Evolutionary conservation across 2,797 vertebrate species (phyloP), one percentile per base, ranked within the genome.

Genomic region (Mionectes olivaceus): DNA sequence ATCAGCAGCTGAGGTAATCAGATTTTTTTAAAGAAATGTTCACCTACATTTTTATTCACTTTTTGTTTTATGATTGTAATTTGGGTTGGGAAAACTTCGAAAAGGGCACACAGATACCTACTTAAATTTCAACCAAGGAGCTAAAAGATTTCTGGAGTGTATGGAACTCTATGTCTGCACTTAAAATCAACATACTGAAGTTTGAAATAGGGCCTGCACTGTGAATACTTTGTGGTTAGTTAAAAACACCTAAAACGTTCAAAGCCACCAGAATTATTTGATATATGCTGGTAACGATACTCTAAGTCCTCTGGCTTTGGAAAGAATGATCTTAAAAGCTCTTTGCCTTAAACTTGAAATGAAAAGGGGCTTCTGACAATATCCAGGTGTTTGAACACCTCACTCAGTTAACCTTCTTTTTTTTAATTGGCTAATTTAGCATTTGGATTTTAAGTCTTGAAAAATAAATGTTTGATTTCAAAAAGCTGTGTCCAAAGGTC

Each of bases 1-100:
- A 96, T 98, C 98, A 96, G 96, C 98, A 94, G 94, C 97, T 94
- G 98, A 98, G 98, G 98, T 98, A 98, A 98, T 97, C 94, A 93
- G 97, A 98, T 87, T 97, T 97, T 97, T 94, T 97, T 97, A 95
- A 97, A 97, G 97, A 95, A 96, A 94, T 95, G 83, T 95, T 97
- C 97, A 97, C 97, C 93, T 96, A 93, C 93, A 41, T 94, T 96
- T 94, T 97, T 93, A 83, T 95, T 97, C 97, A 97, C 93, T 92
- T 92, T 39, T 84, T 93, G 87, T 81, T 84, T 94, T 93, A 76
- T 89, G 81, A 37, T 32, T 91, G 55, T 94, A 46, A 77, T 87
- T 88, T 41, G 94, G 90, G 90, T 70, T 94, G 95, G 93, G 93
- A 82, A 87, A 76, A 89, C 21, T 53, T 89, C 27, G 63, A 60